phyloP scores from a whole-genome alignment of 2,113 vertebrate genomes.

The Xiphophorus maculatus region DNA sequence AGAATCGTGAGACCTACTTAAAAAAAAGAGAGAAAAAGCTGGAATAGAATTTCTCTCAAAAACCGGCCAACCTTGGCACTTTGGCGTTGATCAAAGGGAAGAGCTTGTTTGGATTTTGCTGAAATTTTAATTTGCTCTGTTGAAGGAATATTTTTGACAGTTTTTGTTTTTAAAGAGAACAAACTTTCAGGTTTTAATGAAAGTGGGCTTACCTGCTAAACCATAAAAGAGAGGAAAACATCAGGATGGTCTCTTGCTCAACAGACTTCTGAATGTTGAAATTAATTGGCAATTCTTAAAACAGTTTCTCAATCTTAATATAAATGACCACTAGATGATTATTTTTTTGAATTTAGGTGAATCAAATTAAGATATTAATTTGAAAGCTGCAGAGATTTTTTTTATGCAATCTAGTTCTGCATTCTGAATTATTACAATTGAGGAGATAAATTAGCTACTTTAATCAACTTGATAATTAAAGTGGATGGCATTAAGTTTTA shows the following conservation, averaged over 20 bases:
- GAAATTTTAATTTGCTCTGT: neutral
- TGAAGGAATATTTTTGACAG: neutral
- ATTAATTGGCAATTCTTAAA: conserved; percentile 26
- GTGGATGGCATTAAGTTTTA: neutral
- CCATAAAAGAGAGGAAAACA: neutral
- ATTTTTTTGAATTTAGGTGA: neutral
- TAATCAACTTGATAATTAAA: conserved; percentile 2
- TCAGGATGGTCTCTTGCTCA: neutral
- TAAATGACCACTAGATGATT: conserved; percentile 10
- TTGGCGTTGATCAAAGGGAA: conserved; percentile 16
- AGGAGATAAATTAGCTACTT: neutral
- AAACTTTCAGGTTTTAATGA: conserved; percentile 7
- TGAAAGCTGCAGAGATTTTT: neutral
- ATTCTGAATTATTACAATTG: neutral
- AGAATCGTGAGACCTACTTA: conserved; percentile 1
- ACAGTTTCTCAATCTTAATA: conserved; percentile 15
- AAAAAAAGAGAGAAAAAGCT: no score
- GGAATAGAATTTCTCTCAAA: conserved; percentile 1
- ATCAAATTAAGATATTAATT: neutral
- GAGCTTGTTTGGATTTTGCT: neutral
- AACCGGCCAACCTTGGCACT: conserved; percentile 10
- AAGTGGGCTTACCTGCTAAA: neutral
- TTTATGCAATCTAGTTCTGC: no score
- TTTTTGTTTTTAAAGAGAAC: neutral
- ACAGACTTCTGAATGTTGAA: neutral